Conservation (phyloP, 2,113 vertebrate species). For the Miniopterus natalensis region DNA sequence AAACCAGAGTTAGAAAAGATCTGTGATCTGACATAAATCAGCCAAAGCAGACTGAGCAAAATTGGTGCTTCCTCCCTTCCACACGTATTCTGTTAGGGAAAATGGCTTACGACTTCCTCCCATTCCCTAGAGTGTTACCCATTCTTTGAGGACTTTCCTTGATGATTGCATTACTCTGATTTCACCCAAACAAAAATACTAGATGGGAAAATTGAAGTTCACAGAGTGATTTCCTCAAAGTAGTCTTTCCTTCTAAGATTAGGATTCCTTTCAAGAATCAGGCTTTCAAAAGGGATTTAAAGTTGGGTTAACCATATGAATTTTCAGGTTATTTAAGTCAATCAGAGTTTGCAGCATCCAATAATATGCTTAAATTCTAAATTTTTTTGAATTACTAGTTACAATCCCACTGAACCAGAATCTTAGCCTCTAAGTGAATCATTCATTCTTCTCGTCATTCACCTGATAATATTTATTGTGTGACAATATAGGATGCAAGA, state of each 20-base stretch:
- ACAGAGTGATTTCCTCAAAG: neutral
- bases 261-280: neutral
- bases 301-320: neutral
- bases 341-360: neutral
- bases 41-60: neutral
- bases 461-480: neutral
- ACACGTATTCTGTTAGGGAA: neutral
- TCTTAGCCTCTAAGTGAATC: neutral
- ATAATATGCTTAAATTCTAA: neutral
- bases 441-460: neutral
- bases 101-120: neutral
- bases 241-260: neutral
- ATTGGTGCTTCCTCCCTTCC: neutral
- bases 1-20: neutral
- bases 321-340: neutral
- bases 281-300: neutral
- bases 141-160: neutral
- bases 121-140: neutral
- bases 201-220: neutral
- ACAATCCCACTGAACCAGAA: neutral
- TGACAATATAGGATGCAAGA: neutral
- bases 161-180: neutral
- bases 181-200: constrained; percentile 5
- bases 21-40: neutral
- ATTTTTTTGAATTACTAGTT: neutral